Evolutionary conservation across 2,888 invertebrate genomes (phyloP).

Genomic region (Seira sanloemensis): DNA sequence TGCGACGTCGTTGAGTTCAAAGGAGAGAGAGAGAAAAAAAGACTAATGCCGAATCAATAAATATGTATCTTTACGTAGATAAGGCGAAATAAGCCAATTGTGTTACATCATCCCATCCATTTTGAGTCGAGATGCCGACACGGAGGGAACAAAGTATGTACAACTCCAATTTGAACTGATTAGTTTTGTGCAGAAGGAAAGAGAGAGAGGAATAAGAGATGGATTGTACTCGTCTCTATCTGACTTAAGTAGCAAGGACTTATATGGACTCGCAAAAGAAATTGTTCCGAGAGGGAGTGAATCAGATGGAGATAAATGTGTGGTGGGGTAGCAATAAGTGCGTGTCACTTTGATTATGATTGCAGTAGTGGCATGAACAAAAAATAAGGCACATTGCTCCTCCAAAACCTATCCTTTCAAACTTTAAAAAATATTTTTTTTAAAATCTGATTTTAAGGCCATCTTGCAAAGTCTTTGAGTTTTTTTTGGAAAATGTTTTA

Average conservation of each 20-base stretch:
- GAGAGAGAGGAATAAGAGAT: slow-evolving; percentile 39
- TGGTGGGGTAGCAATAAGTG: slow-evolving; percentile 49
- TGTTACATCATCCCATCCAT: slow-evolving; percentile 6
- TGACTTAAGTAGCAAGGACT: slow-evolving; percentile 62
- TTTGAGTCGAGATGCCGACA: background rate
- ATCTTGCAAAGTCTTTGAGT: too few relatives aligned
- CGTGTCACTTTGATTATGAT: slow-evolving; percentile 66
- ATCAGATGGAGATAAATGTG: slow-evolving; percentile 42
- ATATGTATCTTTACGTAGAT: slow-evolving; percentile 10
- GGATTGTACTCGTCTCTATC: slow-evolving; percentile 45
- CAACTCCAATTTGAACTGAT: slow-evolving; percentile 68
- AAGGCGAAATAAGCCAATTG: slow-evolving; percentile 3
- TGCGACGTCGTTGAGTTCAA: background rate
- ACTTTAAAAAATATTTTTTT: too few relatives aligned
- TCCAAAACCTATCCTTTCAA: background rate
- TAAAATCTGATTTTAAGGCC: too few relatives aligned
- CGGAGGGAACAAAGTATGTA: background rate
- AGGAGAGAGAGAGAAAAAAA: background rate
- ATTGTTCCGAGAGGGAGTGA: slow-evolving; percentile 55
- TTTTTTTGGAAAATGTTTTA: too few relatives aligned
- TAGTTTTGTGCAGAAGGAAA: slow-evolving; percentile 53
- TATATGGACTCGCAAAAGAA: slow-evolving; percentile 69
- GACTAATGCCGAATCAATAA: slow-evolving; percentile 9
- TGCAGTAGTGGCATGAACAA: slow-evolving; percentile 26
- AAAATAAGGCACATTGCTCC: slow-evolving; percentile 25